These are phyloP conservation scores for Okamejei kenojei DNA, from an alignment of 2,797 vertebrate genomes.

Conservation along the genomic window DNA sequence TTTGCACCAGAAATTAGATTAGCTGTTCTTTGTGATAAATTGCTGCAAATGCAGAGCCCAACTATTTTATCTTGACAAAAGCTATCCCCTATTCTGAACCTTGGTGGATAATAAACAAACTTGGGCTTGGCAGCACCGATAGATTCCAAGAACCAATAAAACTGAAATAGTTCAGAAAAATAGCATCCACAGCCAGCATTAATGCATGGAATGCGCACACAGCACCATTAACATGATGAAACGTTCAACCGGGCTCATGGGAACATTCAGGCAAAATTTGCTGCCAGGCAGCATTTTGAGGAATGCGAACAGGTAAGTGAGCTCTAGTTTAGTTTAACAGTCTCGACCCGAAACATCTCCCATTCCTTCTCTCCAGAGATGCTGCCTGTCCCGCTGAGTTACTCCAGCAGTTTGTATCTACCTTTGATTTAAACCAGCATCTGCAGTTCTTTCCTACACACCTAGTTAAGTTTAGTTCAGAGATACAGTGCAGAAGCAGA, in stretches of 20 bases:
- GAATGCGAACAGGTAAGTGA: not conserved
- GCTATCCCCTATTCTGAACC: not conserved
- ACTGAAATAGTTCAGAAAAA: not conserved
- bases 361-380: too few relatives aligned
- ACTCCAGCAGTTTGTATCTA: too few relatives aligned
- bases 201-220: not conserved
- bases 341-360: too few relatives aligned
- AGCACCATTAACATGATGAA: not conserved
- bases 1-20: conserved; percentile 11
- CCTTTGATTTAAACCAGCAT: too few relatives aligned
- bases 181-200: not conserved
- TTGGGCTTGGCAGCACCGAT: not conserved
- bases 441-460: too few relatives aligned
- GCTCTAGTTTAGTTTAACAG: not conserved
- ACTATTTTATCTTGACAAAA: not conserved
- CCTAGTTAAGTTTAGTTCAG: too few relatives aligned
- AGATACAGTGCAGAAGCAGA: too few relatives aligned
- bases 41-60: not conserved
- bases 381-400: too few relatives aligned
- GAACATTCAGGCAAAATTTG: not conserved
- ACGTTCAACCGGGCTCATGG: not conserved
- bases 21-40: not conserved
- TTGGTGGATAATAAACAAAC: not conserved
- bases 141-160: not conserved
- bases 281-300: not conserved